Conservation (phyloP, 2,113 vertebrate species). For the Anthoscopus minutus region DNA sequence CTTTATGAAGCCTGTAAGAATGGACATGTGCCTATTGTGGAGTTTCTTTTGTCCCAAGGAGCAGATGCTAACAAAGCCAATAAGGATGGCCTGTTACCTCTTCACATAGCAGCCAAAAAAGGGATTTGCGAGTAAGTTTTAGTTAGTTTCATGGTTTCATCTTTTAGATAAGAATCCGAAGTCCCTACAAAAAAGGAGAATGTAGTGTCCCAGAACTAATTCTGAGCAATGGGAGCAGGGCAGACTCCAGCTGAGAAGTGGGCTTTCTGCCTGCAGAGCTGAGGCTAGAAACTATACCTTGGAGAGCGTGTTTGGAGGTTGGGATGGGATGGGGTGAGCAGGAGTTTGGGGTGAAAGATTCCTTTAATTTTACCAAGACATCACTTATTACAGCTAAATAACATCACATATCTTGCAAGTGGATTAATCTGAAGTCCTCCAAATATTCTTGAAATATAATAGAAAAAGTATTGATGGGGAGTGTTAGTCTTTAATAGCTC, state of each 20-base stretch:
- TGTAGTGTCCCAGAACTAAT: background rate
- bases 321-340: background rate
- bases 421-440: background rate
- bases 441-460: background rate
- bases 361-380: background rate
- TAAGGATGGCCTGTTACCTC: conserved; percentile 82
- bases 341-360: background rate
- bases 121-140: conserved; percentile 81
- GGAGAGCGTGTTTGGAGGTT: background rate
- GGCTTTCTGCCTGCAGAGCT: background rate
- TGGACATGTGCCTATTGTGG: conserved; percentile 75
- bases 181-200: background rate
- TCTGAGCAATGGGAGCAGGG: background rate
- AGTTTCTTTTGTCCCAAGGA: conserved; percentile 83
- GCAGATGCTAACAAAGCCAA: conserved; percentile 88
- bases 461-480: background rate
- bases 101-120: conserved; percentile 86
- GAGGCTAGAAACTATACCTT: background rate
- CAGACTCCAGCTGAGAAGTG: background rate
- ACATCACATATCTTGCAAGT: background rate
- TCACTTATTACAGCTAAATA: background rate
- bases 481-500: background rate
- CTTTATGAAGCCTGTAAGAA: conserved; percentile 92
- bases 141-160: background rate
- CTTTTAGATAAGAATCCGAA: background rate